A percentile compares a stretch with the other conserved stretches of the same genome.
These are phyloP conservation scores for Xiphophorus hellerii DNA, from an alignment of 2,113 vertebrate species.

Conservation along the genomic window DNA sequence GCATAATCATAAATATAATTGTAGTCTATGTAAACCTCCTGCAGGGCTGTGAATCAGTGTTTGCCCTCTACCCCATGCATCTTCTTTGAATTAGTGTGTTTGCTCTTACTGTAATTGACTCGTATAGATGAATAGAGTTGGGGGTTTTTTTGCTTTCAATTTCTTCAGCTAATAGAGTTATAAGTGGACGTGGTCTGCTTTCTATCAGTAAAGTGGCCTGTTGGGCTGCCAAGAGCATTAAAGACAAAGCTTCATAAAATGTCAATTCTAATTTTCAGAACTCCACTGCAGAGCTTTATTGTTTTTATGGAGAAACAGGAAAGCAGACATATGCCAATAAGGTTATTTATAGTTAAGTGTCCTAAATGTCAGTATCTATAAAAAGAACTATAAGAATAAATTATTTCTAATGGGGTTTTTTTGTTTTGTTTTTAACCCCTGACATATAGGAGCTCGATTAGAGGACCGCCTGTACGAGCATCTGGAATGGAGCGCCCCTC, in stretches of 20 bases:
- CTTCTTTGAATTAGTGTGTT: conserved; percentile 7
- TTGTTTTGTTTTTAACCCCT: conserved; percentile 11
- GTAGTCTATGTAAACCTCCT: not conserved
- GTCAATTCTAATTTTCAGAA: not conserved
- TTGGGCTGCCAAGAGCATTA: conserved; percentile 21
- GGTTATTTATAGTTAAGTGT: not conserved
- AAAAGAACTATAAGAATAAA: too few relatives aligned
- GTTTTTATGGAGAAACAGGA: not conserved
- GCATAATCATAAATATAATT: not conserved
- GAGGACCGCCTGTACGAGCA: conserved; percentile 94
- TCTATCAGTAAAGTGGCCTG: conserved; percentile 24
- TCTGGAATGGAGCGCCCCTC: conserved; percentile 88
- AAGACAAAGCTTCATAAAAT: conserved; percentile 17
- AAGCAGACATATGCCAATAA: not conserved
- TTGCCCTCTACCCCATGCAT: not conserved
- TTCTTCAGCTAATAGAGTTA: conserved; percentile 47
- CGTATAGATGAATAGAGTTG: conserved; percentile 32
- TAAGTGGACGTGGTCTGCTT: conserved; percentile 34
- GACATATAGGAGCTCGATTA: conserved; percentile 85
- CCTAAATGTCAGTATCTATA: too few relatives aligned
- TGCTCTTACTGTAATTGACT: conserved; percentile 22
- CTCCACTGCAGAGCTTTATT: not conserved
- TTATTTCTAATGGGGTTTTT: not conserved
- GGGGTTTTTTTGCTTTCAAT: conserved; percentile 32
- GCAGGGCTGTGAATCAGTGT: not conserved